These are phyloP conservation scores for Mylabris sibirica DNA, from an alignment of 2,888 invertebrate genomes.

Conservation along the genomic window DNA sequence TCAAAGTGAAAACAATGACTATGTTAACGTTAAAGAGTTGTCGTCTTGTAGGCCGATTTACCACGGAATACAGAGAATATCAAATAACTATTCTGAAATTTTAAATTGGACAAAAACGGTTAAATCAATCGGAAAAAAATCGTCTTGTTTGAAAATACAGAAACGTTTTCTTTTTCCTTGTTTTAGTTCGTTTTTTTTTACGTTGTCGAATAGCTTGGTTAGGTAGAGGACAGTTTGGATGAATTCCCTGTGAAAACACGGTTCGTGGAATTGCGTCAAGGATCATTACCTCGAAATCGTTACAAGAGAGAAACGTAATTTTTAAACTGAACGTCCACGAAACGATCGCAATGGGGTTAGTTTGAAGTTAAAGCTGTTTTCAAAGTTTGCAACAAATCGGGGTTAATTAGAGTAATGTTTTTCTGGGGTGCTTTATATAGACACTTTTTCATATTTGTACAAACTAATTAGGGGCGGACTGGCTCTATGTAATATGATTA, in stretches of 20 bases:
- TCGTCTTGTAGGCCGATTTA: background rate
- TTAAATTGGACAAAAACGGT: too few species aligned
- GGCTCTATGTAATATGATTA: too few species aligned
- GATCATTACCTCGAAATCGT: constrained; percentile 29
- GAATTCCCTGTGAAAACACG: constrained; percentile 21
- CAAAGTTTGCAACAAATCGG: constrained; percentile 37
- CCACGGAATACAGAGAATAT: background rate
- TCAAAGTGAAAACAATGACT: background rate
- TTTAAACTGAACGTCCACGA: constrained; percentile 42
- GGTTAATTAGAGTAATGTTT: constrained; percentile 39
- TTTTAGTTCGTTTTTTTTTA: background rate
- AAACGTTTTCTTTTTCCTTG: background rate
- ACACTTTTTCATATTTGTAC: too few species aligned
- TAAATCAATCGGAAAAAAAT: background rate
- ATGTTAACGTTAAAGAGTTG: background rate
- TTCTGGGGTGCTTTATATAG: background rate
- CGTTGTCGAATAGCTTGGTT: background rate
- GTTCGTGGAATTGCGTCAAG: constrained; percentile 27
- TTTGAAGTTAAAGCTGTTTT: constrained; percentile 39
- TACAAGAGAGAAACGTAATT: constrained; percentile 36
- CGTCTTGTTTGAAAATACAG: background rate
- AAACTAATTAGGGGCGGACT: too few species aligned
- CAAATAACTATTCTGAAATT: background rate
- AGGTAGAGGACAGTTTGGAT: constrained; percentile 7
- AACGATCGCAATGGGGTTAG: constrained; percentile 40